These are phyloP conservation scores for Coracopsis vasa DNA, from an alignment of 2,113 vertebrate genomes.

Conservation along the genomic window DNA sequence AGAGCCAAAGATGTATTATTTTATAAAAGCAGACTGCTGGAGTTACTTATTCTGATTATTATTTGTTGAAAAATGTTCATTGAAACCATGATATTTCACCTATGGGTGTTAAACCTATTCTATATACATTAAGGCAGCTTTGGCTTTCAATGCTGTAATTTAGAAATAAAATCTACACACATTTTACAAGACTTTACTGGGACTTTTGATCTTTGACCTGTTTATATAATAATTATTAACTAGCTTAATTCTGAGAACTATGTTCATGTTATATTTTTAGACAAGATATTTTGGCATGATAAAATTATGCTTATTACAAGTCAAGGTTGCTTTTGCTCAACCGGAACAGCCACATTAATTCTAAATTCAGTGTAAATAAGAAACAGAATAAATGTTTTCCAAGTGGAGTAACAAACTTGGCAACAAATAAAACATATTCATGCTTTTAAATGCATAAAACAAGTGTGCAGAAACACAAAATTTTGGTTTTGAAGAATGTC, in stretches of 20 bases:
- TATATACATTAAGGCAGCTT: not conserved
- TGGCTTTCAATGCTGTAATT: not conserved
- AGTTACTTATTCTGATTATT: not conserved
- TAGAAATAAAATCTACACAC: not conserved
- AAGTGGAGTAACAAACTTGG: conserved; percentile 7
- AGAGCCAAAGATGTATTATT: not conserved
- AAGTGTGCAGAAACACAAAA: not conserved
- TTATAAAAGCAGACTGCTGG: not conserved
- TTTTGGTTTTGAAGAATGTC: not conserved
- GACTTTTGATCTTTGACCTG: conserved; percentile 22
- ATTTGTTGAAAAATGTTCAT: not conserved
- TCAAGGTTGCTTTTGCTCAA: conserved; percentile 38
- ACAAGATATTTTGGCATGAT: not conserved
- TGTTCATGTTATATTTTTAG: not conserved
- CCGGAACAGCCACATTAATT: conserved; percentile 14
- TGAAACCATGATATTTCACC: not conserved
- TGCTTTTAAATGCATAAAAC: not conserved
- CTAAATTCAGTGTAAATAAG: conserved; percentile 38
- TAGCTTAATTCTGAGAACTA: not conserved
- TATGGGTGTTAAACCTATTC: not conserved
- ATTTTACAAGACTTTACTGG: not conserved
- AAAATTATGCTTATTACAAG: not conserved
- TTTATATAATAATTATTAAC: conserved; percentile 37
- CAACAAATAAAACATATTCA: not conserved
- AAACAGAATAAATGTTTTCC: conserved; percentile 44